Evolutionary conservation across 2,888 invertebrate genomes (phyloP).

Genomic region (Blomia tropicalis): DNA sequence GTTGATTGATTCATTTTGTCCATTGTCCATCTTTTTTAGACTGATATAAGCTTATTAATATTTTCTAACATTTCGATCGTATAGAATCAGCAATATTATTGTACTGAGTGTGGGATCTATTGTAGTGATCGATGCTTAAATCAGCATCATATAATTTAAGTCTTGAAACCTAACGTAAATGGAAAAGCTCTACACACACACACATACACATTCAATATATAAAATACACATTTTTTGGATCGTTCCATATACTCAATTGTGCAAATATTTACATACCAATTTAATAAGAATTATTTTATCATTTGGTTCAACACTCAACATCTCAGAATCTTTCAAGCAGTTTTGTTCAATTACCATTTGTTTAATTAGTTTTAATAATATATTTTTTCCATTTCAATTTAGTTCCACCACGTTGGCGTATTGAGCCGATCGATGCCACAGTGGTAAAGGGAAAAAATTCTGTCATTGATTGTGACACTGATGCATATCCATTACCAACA

Average conservation of each 20-base stretch:
- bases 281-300: neutral
- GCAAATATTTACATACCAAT: conserved; percentile 14
- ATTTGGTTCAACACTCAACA: too few species aligned
- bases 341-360: too few species aligned
- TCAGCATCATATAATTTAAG: too few species aligned
- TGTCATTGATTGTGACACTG: conserved; percentile 30
- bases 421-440: conserved; percentile 31
- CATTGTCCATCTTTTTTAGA: neutral
- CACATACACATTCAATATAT: neutral
- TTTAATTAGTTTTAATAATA: neutral
- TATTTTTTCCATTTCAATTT: conserved; percentile 15
- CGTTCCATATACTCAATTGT: neutral
- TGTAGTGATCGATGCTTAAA: neutral
- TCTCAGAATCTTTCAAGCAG: too few species aligned
- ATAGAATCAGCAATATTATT: too few species aligned
- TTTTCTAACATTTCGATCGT: too few species aligned
- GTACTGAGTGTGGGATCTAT: too few species aligned
- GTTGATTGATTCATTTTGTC: neutral
- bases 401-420: conserved; percentile 32
- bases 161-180: too few species aligned
- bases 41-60: too few species aligned
- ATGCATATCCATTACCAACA: conserved; percentile 30
- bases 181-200: neutral
- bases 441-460: conserved; percentile 31
- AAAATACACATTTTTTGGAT: neutral